Conservation (phyloP, 1,140 invertebrate genomes). For the Wiebesia pumilae region DNA sequence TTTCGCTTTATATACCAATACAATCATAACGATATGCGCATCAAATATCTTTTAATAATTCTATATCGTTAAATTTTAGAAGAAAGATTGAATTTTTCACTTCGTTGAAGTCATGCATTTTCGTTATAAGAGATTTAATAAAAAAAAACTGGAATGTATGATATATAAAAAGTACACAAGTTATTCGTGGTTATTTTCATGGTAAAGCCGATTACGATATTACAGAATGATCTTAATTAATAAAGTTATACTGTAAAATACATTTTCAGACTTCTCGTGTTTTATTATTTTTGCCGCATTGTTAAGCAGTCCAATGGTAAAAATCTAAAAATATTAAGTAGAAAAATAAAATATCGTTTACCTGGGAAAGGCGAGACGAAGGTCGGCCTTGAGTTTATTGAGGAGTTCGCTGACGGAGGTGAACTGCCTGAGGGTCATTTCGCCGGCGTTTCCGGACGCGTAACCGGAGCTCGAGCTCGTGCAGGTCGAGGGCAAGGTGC, state of each 20-base stretch:
- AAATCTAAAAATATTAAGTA: too few relatives aligned
- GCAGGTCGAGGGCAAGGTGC: conserved; percentile 72
- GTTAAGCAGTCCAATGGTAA: too few relatives aligned
- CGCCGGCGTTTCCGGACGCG: conserved; percentile 80
- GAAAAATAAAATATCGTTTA: conserved; percentile 64
- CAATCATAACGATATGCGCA: neutral
- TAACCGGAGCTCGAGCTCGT: conserved; percentile 73
- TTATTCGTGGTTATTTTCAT: too few relatives aligned
- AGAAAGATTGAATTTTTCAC: neutral
- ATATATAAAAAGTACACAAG: too few relatives aligned
- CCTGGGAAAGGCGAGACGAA: conserved; percentile 91
- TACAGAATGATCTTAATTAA: too few relatives aligned
- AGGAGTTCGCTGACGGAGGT: conserved; percentile 89
- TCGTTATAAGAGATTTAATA: too few relatives aligned
- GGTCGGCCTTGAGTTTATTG: conserved; percentile 89
- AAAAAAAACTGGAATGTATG: too few relatives aligned
- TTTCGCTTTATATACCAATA: neutral
- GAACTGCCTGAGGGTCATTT: conserved; percentile 92
- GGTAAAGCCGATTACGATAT: too few relatives aligned
- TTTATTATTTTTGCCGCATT: too few relatives aligned
- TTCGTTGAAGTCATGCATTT: neutral
- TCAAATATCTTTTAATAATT: neutral
- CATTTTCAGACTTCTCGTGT: too few relatives aligned
- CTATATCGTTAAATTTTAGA: neutral
- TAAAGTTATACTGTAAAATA: too few relatives aligned